Conservation (phyloP, 2,888 invertebrate genomes). For the Liposcelis brunnea region DNA sequence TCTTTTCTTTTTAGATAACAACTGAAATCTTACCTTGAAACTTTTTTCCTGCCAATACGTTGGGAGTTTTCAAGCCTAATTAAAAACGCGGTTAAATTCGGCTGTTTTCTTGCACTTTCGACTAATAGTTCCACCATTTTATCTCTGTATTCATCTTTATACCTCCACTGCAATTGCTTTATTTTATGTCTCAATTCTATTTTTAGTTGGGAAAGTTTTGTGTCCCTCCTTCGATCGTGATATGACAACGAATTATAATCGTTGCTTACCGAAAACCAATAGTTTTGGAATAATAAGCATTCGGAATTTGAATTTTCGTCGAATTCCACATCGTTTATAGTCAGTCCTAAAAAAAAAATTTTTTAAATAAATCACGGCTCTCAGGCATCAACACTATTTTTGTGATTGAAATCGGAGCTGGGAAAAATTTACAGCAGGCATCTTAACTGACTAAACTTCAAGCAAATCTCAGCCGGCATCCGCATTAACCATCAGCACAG, state of each 20-base stretch:
- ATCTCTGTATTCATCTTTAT: constrained; percentile 14
- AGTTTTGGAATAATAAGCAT: constrained; percentile 1
- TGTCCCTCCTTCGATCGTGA: constrained; percentile 19
- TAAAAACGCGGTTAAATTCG: background rate
- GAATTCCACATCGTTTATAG: background rate
- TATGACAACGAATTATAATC: background rate
- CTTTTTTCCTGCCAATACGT: constrained; percentile 10
- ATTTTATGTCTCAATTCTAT: constrained; percentile 31
- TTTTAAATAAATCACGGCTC: too few species aligned
- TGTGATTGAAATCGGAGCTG: too few species aligned
- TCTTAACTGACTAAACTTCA: too few species aligned
- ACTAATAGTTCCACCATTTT: constrained; percentile 10
- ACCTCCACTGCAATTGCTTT: constrained; percentile 26
- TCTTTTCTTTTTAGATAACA: too few species aligned
- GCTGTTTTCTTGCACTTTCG: constrained; percentile 6
- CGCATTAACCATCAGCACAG: too few species aligned
- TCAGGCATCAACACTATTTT: too few species aligned
- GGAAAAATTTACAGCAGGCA: too few species aligned
- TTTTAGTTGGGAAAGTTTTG: constrained; percentile 24
- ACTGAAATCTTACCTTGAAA: background rate
- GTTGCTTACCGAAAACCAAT: constrained; percentile 5
- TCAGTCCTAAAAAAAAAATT: background rate
- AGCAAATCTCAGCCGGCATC: too few species aligned
- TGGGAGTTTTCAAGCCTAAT: constrained; percentile 1
- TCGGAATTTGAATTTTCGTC: background rate